These are phyloP conservation scores for Brachionichthys hirsutus DNA, from an alignment of 2,113 vertebrate genomes.

Conservation along the genomic window DNA sequence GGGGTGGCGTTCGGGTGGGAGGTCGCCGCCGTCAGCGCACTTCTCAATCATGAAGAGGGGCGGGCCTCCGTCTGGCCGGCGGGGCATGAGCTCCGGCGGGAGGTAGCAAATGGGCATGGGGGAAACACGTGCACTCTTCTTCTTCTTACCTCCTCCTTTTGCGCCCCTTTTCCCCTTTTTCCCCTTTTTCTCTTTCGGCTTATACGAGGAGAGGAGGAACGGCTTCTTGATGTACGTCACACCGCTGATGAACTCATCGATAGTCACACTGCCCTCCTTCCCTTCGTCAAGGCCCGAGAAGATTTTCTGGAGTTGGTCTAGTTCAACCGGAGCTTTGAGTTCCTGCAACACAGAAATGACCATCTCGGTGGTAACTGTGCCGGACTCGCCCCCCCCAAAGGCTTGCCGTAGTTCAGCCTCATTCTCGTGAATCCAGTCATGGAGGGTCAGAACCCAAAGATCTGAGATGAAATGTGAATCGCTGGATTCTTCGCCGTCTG, in stretches of 20 bases:
- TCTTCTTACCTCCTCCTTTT: conserved; percentile 67
- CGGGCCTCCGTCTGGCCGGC: conserved; percentile 79
- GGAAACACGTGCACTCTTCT: conserved; percentile 49
- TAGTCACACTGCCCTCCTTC: conserved; percentile 64
- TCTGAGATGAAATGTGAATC: conserved; percentile 55
- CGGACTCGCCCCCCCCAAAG: conserved; percentile 40
- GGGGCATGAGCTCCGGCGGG: conserved; percentile 50
- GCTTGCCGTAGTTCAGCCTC: conserved; percentile 73
- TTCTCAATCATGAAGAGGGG: conserved; percentile 86
- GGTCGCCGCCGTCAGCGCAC: conserved; percentile 68
- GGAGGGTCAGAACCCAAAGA: conserved; percentile 82
- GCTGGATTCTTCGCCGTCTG: conserved; percentile 65
- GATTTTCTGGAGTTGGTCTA: conserved; percentile 66
- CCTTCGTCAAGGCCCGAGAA: conserved; percentile 73
- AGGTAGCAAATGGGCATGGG: conserved; percentile 84
- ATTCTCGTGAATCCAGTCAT: conserved; percentile 88
- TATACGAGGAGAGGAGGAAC: conserved; percentile 79
- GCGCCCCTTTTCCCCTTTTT: conserved; percentile 68
- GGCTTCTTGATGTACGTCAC: conserved; percentile 82
- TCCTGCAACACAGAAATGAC: conserved; percentile 79
- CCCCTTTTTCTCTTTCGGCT: conserved; percentile 76
- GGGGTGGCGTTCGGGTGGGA: conserved; percentile 78
- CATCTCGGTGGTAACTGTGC: conserved; percentile 55
- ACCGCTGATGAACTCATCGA: conserved; percentile 87
- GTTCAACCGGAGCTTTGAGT: conserved; percentile 62